Percentiles rank a stretch among this genome's conserved stretches.
phyloP scores from a whole-genome alignment of 2,888 invertebrate genomes.

The Aleiodes alternator region DNA sequence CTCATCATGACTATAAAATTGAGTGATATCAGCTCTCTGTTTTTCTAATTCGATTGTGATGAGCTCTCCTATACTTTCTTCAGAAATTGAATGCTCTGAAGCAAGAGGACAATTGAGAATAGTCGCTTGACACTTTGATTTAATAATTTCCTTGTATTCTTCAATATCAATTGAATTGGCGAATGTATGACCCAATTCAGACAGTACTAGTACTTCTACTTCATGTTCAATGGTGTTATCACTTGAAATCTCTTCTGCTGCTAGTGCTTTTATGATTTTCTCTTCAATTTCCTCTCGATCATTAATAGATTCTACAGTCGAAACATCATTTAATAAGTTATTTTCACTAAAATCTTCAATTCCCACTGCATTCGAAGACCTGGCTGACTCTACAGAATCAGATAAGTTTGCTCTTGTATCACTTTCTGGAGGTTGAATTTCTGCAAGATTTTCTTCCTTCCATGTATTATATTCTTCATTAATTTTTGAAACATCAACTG shows the following conservation, averaged over 20 bases:
- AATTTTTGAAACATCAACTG: no score
- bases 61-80: not conserved
- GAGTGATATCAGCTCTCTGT: not conserved
- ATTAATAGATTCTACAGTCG: no score
- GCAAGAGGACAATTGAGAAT: not conserved
- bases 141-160: not conserved
- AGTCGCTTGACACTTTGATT: not conserved
- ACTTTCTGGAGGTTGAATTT: no score
- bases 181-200: not conserved
- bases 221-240: not conserved
- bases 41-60: not conserved
- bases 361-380: no score
- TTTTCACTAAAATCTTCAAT: no score
- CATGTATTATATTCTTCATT: not conserved
- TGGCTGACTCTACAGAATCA: no score
- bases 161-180: not conserved
- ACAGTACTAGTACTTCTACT: not conserved
- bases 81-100: not conserved
- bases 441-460: conserved; percentile 29
- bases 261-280: not conserved
- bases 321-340: no score
- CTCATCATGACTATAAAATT: not conserved
- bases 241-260: not conserved
- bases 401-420: no score
- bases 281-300: no score